A percentile compares a stretch with the other conserved stretches of the same genome.
Conservation (phyloP, 2,797 vertebrate species). For the Pseudochirops corinnae region DNA sequence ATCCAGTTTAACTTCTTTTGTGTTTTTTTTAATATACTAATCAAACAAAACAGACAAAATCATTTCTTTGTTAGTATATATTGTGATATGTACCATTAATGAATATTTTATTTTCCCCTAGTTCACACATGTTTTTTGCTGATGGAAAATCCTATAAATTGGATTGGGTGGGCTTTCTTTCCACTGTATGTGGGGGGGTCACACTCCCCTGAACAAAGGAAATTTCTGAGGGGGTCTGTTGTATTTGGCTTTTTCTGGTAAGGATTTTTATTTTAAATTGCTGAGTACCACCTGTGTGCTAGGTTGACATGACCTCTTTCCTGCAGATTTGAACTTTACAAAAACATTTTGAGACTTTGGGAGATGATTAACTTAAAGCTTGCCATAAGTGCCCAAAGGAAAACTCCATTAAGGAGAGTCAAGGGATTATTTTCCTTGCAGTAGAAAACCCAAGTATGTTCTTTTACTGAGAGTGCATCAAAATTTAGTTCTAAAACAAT, state of each 20-base stretch:
- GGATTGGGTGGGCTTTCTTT: background rate
- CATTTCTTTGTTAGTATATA: background rate
- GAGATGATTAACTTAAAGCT: background rate
- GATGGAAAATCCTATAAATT: background rate
- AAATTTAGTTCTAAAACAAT: background rate
- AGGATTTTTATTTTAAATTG: background rate
- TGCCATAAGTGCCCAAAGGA: background rate
- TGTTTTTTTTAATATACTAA: background rate
- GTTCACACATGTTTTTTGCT: background rate
- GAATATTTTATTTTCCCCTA: background rate
- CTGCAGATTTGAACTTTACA: constrained; percentile 5
- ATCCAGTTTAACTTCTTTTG: background rate
- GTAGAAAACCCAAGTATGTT: background rate
- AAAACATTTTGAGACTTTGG: background rate
- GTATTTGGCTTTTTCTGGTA: background rate
- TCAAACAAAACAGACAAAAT: background rate
- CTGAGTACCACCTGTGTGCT: background rate
- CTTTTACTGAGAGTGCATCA: background rate
- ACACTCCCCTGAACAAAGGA: background rate
- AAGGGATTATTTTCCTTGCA: background rate
- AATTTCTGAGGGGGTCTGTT: background rate
- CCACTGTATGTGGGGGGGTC: background rate
- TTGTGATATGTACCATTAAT: background rate
- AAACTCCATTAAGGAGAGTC: background rate
- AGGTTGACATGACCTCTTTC: background rate